These are phyloP conservation scores for Schrankia costaestrigalis DNA, from an alignment of 2,888 invertebrate species.

Conservation along the genomic window DNA sequence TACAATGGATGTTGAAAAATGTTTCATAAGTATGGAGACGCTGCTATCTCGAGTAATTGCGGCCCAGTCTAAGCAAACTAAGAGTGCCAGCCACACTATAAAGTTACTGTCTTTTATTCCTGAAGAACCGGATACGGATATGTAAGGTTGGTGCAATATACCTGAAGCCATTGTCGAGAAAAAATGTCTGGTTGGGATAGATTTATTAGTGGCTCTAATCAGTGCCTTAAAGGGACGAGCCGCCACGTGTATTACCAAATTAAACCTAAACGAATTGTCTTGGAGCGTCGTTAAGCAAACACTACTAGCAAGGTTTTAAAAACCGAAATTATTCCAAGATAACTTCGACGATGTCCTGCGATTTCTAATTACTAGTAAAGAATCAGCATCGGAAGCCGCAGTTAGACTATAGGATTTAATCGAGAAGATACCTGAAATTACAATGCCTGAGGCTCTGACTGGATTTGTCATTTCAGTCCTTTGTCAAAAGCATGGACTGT, in stretches of 20 bases:
- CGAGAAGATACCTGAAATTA: no score
- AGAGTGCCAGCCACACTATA: not conserved
- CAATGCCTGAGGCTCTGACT: not conserved
- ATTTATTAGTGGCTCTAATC: not conserved
- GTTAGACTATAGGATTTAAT: no score
- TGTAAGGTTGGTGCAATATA: constrained; percentile 10
- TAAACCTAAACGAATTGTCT: constrained; percentile 13
- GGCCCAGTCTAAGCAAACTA: no score
- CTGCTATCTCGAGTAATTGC: not conserved
- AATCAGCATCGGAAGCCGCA: not conserved
- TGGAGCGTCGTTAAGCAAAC: constrained; percentile 9
- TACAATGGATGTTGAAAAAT: not conserved
- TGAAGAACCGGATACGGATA: constrained; percentile 6
- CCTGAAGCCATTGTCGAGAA: constrained; percentile 4
- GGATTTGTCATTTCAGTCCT: constrained; percentile 5
- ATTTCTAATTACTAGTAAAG: not conserved
- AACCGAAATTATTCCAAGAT: constrained; percentile 16
- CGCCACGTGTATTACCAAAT: constrained; percentile 12
- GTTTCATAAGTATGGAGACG: not conserved
- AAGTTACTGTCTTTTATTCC: constrained; percentile 2
- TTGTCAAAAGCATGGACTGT: not conserved
- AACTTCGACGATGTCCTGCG: not conserved
- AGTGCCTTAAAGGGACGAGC: not conserved
- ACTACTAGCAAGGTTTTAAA: constrained; percentile 17
- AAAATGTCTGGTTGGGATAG: not conserved